Conservation (phyloP, 1,140 invertebrate genomes). For the Sycophila sp. region DNA sequence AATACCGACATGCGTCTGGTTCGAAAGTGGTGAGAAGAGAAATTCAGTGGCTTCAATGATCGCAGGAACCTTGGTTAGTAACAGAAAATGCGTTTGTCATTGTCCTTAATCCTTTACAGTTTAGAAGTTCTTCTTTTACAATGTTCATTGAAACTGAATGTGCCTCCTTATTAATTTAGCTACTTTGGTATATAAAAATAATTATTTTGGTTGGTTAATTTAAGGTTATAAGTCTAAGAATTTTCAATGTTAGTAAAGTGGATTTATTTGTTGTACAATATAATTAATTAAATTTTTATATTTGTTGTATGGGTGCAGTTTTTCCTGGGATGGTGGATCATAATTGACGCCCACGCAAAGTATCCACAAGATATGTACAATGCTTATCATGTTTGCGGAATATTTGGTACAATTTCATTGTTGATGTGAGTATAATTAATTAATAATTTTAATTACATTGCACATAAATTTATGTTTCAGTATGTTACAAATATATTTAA, state of each 20-base stretch:
- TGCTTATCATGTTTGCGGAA: conserved; percentile 93
- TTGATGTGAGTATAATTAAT: conserved; percentile 80
- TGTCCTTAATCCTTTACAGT: conserved; percentile 12
- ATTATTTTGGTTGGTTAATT: not conserved
- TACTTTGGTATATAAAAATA: not conserved
- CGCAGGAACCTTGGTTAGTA: conserved; percentile 82
- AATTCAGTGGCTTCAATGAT: conserved; percentile 86
- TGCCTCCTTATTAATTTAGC: not conserved
- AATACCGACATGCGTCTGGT: conserved; percentile 71
- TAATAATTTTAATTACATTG: not conserved
- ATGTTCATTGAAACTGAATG: too few relatives aligned
- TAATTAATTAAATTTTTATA: not conserved
- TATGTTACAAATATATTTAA: too few relatives aligned
- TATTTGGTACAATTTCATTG: conserved; percentile 92
- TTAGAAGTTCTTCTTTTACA: conserved; percentile 21
- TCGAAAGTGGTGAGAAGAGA: conserved; percentile 76
- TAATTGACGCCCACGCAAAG: conserved; percentile 91
- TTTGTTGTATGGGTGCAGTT: conserved; percentile 87
- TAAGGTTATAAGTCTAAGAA: not conserved
- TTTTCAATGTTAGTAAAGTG: not conserved
- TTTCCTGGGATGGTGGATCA: conserved; percentile 96
- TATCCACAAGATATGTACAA: conserved; percentile 79
- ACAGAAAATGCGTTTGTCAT: conserved; percentile 45
- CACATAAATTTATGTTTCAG: not conserved
- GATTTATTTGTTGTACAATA: not conserved